These are phyloP conservation scores for Frankliniella intonsa DNA, from an alignment of 2,888 invertebrate genomes.

Conservation along the genomic window DNA sequence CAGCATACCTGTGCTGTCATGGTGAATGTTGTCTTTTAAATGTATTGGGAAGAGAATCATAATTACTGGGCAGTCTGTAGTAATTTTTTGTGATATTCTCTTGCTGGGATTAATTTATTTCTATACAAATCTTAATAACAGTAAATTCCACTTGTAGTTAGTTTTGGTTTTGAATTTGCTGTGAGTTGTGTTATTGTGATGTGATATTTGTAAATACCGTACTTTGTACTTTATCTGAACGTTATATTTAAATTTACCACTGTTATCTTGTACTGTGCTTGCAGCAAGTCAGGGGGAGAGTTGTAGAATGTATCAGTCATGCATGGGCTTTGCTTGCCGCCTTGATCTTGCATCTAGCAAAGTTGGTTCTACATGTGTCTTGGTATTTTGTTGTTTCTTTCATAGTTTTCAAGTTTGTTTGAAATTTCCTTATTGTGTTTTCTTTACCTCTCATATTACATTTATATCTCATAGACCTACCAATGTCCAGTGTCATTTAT, in stretches of 20 bases:
- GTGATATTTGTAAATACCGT: not conserved
- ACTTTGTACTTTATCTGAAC: not conserved
- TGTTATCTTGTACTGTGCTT: slow-evolving; percentile 1
- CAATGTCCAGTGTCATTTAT: not conserved
- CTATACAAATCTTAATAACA: not conserved
- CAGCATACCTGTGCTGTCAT: not conserved
- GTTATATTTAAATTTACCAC: not conserved
- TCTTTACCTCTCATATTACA: not conserved
- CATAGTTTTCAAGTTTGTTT: not conserved
- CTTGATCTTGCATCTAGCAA: not conserved
- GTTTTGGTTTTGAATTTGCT: not conserved
- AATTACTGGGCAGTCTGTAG: not conserved
- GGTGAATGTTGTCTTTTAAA: not conserved
- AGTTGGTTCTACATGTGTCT: not conserved
- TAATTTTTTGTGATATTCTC: not conserved
- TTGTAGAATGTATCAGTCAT: not conserved
- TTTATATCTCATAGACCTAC: not conserved
- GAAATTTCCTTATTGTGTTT: not conserved
- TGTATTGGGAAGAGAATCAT: not conserved
- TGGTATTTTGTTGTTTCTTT: not conserved
- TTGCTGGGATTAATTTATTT: not conserved
- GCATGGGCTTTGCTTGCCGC: not conserved
- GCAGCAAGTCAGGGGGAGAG: not conserved
- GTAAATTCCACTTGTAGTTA: not conserved
- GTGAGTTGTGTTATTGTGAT: slow-evolving; percentile 18